Base-by-base conservation (phyloP, 2,888 invertebrate species). In the Oxytorus armatus region DNA sequence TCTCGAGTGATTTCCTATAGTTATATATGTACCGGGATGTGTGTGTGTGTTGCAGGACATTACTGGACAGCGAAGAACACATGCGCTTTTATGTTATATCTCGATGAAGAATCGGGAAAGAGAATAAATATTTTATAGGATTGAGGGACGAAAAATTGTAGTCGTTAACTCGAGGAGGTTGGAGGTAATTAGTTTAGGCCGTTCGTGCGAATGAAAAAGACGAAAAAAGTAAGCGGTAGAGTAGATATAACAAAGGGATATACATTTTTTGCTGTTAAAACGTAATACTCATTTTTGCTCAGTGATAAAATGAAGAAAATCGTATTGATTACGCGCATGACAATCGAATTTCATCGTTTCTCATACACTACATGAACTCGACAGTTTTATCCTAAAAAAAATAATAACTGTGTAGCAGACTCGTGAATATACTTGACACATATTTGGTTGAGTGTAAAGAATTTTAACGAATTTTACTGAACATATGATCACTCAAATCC, bases 1-100 rank as follows among this genome's bases (percentile, higher is more conserved):
- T 85, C 80, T 83, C 85, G 82, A 84, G 84, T 83, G 84, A 86
- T 86, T 86, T 85, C 85, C 42, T 39, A 29, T 57, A 23, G 14
- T 16, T 49, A 53, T 59, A 8, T 61, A 69, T 69, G 23, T 55
- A 36, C 16, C 44, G 42, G 42, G 11, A 10, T 51, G 33, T 16
- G 33, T 23, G 18, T 14, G 25, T 18, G 42, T 33, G 44, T 33
- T 25, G 36, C 8, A 16, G 11, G 14, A 44, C 44, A 47, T 55
- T 29, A 23, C 23, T 47, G 55, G 44, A 47, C 57, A 23, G 16
- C 11, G 33, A 42, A 47, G 11, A 33, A 47, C 47, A 47, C 21
- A 63, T 55, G 25, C 33, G 10, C 39, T 39, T 42, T 33, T 49
- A 8, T 44, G 14, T 23, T 14, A 8, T 47, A 25, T 57, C 33